These are phyloP conservation scores for Alloscopus bannaensis DNA, from an alignment of 2,888 invertebrate genomes.

Conservation along the genomic window DNA sequence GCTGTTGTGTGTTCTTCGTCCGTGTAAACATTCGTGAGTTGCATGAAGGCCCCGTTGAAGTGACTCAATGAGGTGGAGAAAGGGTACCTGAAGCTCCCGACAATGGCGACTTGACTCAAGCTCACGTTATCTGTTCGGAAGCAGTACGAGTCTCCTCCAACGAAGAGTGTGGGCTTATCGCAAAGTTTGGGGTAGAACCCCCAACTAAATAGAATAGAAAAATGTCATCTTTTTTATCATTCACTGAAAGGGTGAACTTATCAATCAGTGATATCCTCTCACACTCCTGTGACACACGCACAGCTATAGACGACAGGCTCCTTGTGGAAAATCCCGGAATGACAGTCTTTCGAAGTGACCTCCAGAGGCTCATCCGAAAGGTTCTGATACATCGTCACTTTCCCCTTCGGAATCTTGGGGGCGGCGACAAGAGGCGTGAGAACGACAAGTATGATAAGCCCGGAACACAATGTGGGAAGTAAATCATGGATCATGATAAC, in stretches of 20 bases:
- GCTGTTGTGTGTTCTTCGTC: slow-evolving; percentile 22
- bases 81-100: slow-evolving; percentile 59
- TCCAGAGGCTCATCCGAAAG: too few relatives aligned
- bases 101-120: slow-evolving; percentile 46
- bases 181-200: slow-evolving; percentile 63
- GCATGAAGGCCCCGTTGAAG: slow-evolving; percentile 47
- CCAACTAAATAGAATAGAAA: slow-evolving; percentile 51
- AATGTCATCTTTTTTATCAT: background rate
- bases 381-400: too few relatives aligned
- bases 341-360: slow-evolving; percentile 30
- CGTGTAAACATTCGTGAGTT: slow-evolving; percentile 19
- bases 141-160: slow-evolving; percentile 62
- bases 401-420: too few relatives aligned
- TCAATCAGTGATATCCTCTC: background rate
- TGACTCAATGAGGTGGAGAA: slow-evolving; percentile 59
- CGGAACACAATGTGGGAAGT: too few relatives aligned
- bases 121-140: slow-evolving; percentile 38
- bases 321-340: slow-evolving; percentile 39
- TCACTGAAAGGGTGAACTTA: background rate
- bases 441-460: too few relatives aligned
- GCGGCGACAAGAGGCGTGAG: too few relatives aligned
- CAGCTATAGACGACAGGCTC: slow-evolving; percentile 50
- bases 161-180: slow-evolving; percentile 43
- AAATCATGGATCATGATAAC: too few relatives aligned
- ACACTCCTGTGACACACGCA: slow-evolving; percentile 65